Evolutionary conservation across 2,113 vertebrate genomes (phyloP), one percentile per base, ranked within the genome.

Genomic region (Myotis davidii): DNA sequence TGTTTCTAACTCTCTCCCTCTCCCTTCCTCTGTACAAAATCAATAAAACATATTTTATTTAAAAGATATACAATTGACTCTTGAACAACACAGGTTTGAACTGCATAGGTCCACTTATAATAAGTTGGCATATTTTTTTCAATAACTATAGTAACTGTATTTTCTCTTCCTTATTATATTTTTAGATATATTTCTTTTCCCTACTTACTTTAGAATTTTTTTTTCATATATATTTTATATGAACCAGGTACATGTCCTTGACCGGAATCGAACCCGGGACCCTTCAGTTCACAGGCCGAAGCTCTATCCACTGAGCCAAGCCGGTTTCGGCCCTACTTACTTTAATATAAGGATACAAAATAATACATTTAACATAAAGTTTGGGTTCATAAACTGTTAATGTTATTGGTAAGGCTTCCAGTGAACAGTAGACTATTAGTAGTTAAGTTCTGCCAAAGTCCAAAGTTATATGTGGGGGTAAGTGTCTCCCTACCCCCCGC

Each of bases 51-150:
- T 45, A 45, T 45, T 2, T 45, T 45, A 11, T 45, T 2, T 20
- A 76, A 72, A 32, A 83, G 12, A 59, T 20, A 23, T 64, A 64
- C 2, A 50, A 17, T 76, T 50, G 45, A 50, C 48, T 45, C 74
- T 77, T 52, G 73, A 76, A 76, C 9, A 77, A n/a, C 39, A 73
- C 70, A 20, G 74, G 74, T 77, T 52, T 52, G 48, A 52, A 77
- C 29, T 32, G 4, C 74, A 77, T 9, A n/a, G 17, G 74, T 77
- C 48, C 29, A 77, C 29, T 77, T 77, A 52, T n/a, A 77, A n/a
- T 77, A 52, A 18, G 20, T 77, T 20, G 20, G 17, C 16, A n/a
- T 65, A 18, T 1, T 29, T 11, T 16, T 39, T 17, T 18, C 20
- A 82, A 42, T 32, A 82, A 83, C 42, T 32, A 83, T 6, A 20